Conservation (phyloP, 2,888 invertebrate genomes). For the Eledona agricola region DNA sequence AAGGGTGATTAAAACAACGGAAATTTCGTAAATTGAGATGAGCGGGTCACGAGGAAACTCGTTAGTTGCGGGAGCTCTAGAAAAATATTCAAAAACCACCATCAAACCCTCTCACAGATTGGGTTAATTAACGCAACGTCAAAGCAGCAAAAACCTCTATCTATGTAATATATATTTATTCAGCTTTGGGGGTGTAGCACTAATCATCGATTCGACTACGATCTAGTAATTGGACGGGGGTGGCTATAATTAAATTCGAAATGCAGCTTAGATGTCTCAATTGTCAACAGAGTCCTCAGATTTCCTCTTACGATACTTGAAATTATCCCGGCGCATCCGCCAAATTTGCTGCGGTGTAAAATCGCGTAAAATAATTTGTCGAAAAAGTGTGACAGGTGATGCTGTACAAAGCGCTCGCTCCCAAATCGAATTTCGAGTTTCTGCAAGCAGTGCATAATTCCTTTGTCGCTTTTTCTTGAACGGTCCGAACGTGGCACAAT, state of each 20-base stretch:
- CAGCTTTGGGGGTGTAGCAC: no score
- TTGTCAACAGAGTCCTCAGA: no score
- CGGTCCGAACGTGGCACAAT: constrained; percentile 1
- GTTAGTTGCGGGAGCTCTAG: constrained; percentile 14
- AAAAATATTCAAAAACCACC: constrained; percentile 19
- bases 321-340: no score
- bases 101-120: constrained; percentile 15
- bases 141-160: constrained; percentile 7
- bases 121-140: constrained; percentile 18
- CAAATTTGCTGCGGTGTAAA: no score
- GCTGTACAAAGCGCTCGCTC: no score
- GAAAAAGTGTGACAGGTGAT: no score
- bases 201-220: no score
- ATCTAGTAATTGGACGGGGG: no score
- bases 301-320: no score
- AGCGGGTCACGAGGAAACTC: constrained; percentile 4
- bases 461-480: constrained; percentile 1
- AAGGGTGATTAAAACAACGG: background rate
- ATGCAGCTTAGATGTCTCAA: no score
- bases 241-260: no score
- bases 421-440: constrained; percentile 1
- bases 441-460: background rate
- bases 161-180: constrained; percentile 5
- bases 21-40: background rate
- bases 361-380: no score